A percentile compares a stretch with the other conserved stretches of the same genome.
phyloP scores from a whole-genome alignment of 92 coral and sea anemone species.

The Ricordea florida region DNA sequence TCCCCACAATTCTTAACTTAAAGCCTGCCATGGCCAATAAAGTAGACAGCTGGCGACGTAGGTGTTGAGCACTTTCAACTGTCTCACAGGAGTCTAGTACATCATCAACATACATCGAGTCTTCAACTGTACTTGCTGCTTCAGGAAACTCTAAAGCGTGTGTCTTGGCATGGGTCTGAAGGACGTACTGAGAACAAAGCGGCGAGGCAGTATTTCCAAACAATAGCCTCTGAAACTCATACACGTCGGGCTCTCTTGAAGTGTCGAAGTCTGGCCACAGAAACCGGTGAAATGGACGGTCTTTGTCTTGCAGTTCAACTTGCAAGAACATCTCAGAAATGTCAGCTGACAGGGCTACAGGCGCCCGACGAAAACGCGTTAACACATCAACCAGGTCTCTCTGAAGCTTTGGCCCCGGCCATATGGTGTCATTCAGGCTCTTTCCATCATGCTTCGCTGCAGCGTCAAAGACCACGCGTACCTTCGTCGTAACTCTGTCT shows the following conservation, averaged over 20 bases:
- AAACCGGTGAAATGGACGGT: conserved; percentile 23
- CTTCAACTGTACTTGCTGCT: conserved; percentile 53
- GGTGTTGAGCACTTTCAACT: conserved; percentile 33
- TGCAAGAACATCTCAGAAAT: conserved; percentile 29
- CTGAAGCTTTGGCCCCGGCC: conserved; percentile 45
- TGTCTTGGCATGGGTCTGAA: conserved; percentile 33
- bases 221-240: conserved; percentile 39
- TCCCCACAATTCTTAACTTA: background rate
- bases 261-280: too few species aligned
- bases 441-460: conserved; percentile 28
- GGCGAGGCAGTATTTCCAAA: conserved; percentile 60
- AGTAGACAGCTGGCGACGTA: conserved; percentile 34
- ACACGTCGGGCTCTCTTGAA: conserved; percentile 35
- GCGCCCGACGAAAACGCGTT: conserved; percentile 28
- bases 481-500: conserved; percentile 44
- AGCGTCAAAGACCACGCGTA: conserved; percentile 33
- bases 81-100: conserved; percentile 58
- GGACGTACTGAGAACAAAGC: conserved; percentile 42
- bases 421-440: conserved; percentile 45
- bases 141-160: conserved; percentile 8
- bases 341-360: conserved; percentile 41
- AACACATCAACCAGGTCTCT: conserved; percentile 34
- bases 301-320: conserved; percentile 7
- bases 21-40: conserved; percentile 43
- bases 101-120: conserved; percentile 58